Base-by-base conservation (phyloP, 2,888 invertebrate genomes). In the Dugesia japonica region DNA sequence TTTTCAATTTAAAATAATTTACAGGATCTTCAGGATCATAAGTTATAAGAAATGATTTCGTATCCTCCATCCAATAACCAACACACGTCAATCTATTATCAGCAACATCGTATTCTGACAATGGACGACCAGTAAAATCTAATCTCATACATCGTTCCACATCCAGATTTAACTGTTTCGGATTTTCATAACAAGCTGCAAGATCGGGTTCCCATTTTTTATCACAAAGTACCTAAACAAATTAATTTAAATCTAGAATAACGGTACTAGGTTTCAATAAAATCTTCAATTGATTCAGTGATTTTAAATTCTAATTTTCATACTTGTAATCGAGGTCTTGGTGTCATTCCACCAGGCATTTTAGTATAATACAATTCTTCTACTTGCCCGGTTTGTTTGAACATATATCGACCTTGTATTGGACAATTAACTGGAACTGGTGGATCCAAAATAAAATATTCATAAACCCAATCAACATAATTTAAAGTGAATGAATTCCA, bases 41-140 rank as follows among this genome's bases (percentile, higher is more conserved):
- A 0, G 95, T 97, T 77, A 97, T 91, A 71, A 97, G 86, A 84
- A 95, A 95, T 0, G 95, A 95, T 83, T 91, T 92, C 42, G 95
- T 88, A 87, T 97, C 95, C 84, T 97, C 95, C 84, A 94, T 93
- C 93, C 94, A 97, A 85, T 89, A 95, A 0, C 94, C 95, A 81
- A 97, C 92, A 83, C 97, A 97, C 83, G 92, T 92, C 90, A 97
- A 90, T 83, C 89, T 90, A 82, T 94, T 93, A 87, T 97, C 95
- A 0, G 94, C 42, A 31, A 79, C 76, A 56, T 79, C 77, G 79
- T 85, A 85, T 79, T 85, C 85, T 81, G 85, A 84, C 77, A 93
- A 90, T 0, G 95, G 95, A 80, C 92, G 88, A 73, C 94, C 95
- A 81, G 91, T 88, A 86, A 94, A 90, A 86, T 97, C 95, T 1